Evolutionary conservation across 1,140 invertebrate species (phyloP).

Genomic region (Achroia grisella): DNA sequence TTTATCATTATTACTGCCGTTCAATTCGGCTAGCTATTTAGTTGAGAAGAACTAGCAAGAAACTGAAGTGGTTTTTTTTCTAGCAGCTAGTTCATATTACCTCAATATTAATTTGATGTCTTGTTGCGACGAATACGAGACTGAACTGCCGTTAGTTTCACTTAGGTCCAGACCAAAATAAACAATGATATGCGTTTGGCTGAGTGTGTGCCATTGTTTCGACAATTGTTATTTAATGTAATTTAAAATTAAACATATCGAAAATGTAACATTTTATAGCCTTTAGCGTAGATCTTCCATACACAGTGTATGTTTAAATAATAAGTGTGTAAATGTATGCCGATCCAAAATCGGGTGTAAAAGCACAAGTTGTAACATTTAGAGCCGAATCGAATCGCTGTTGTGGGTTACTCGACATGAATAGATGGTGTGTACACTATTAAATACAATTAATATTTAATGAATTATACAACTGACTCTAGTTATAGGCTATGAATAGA

Average conservation of each 20-base stretch:
- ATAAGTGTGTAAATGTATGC: conserved; percentile 38
- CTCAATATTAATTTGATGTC: too few species aligned
- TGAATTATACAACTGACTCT: conserved; percentile 65
- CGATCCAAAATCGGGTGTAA: neutral
- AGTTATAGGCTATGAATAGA: conserved; percentile 66
- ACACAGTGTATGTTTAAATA: conserved; percentile 43
- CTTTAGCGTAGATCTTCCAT: conserved; percentile 71
- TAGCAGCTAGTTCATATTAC: too few species aligned
- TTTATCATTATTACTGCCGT: too few species aligned
- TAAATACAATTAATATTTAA: conserved; percentile 44
- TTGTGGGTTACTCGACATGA: conserved; percentile 20
- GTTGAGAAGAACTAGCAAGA: too few species aligned
- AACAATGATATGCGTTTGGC: conserved; percentile 27
- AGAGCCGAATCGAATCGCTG: conserved; percentile 17
- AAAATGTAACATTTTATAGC: conserved; percentile 62
- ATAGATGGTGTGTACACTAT: conserved; percentile 37
- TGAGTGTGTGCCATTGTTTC: conserved; percentile 60
- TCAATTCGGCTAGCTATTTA: too few species aligned
- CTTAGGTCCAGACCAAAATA: too few species aligned
- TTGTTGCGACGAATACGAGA: too few species aligned
- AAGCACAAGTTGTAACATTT: neutral
- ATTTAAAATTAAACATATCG: conserved; percentile 65
- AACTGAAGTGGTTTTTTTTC: too few species aligned
- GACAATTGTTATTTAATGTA: conserved; percentile 53
- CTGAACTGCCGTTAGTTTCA: too few species aligned